These are phyloP conservation scores for Aphodius granarius DNA, from an alignment of 2,888 invertebrate species.

Conservation along the genomic window DNA sequence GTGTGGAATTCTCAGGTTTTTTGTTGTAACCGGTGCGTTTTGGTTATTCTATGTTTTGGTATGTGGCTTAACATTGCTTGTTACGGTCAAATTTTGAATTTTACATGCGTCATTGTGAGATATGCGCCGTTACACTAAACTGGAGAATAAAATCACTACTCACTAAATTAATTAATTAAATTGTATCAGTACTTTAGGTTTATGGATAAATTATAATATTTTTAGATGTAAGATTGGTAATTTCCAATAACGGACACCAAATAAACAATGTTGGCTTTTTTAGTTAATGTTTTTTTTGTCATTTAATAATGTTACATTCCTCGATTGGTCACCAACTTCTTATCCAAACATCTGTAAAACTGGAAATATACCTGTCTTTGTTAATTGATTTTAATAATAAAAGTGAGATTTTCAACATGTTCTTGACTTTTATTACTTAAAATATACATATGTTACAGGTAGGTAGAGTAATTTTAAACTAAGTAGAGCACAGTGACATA, in stretches of 20 bases:
- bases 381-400: conserved; percentile 5
- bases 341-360: conserved; percentile 8
- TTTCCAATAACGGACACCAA: conserved; percentile 25
- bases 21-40: background rate
- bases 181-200: conserved; percentile 28
- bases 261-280: conserved; percentile 28
- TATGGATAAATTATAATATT: conserved; percentile 26
- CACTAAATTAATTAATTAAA: conserved; percentile 17
- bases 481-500: background rate
- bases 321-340: conserved; percentile 1
- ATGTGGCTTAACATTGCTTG: background rate
- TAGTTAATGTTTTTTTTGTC: conserved; percentile 14
- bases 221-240: conserved; percentile 29
- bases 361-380: conserved; percentile 22
- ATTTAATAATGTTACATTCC: conserved; percentile 16
- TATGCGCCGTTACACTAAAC: conserved; percentile 1
- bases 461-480: background rate
- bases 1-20: background rate
- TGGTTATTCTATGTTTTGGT: background rate
- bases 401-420: background rate
- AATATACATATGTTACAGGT: background rate
- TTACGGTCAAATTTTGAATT: background rate
- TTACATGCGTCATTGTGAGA: background rate
- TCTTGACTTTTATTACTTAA: background rate
- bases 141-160: conserved; percentile 4